Percentiles rank a stretch among this genome's conserved stretches.
phyloP scores from a whole-genome alignment of 2,113 vertebrate genomes.

The Misgurnus mizolepis region DNA sequence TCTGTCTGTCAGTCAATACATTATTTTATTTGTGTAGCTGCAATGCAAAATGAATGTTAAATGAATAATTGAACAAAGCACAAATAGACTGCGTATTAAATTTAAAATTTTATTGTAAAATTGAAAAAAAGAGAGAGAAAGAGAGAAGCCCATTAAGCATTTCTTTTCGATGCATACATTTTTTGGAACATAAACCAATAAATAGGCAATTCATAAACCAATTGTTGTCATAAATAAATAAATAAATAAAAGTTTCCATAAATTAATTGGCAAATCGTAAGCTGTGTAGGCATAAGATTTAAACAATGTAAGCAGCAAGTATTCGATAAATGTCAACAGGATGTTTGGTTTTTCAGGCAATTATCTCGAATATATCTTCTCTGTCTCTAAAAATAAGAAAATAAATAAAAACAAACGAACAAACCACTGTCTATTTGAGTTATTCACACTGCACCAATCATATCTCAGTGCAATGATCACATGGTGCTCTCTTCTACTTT shows the following conservation, averaged over 20 bases:
- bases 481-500: slow-evolving; percentile 56
- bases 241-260: slow-evolving; percentile 59
- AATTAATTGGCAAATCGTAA: slow-evolving; percentile 70
- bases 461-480: slow-evolving; percentile 59
- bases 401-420: slow-evolving; percentile 11
- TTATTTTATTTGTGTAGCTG: neutral
- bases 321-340: slow-evolving; percentile 75
- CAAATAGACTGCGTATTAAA: slow-evolving; percentile 49
- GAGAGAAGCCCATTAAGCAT: slow-evolving; percentile 81
- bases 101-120: slow-evolving; percentile 86
- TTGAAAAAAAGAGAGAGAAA: slow-evolving; percentile 82
- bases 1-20: neutral
- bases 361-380: slow-evolving; percentile 61
- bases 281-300: slow-evolving; percentile 74
- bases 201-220: slow-evolving; percentile 55
- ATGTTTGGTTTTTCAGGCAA: slow-evolving; percentile 79
- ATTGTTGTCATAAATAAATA: slow-evolving; percentile 58
- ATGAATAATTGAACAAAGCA: neutral
- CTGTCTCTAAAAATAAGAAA: slow-evolving; percentile 65
- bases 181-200: slow-evolving; percentile 67
- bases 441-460: slow-evolving; percentile 73
- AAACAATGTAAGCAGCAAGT: slow-evolving; percentile 79
- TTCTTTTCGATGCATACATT: slow-evolving; percentile 78
- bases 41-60: too few relatives aligned
- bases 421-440: slow-evolving; percentile 70